phyloP scores from a whole-genome alignment of 2,888 invertebrate species.

The Ctena decussata region DNA sequence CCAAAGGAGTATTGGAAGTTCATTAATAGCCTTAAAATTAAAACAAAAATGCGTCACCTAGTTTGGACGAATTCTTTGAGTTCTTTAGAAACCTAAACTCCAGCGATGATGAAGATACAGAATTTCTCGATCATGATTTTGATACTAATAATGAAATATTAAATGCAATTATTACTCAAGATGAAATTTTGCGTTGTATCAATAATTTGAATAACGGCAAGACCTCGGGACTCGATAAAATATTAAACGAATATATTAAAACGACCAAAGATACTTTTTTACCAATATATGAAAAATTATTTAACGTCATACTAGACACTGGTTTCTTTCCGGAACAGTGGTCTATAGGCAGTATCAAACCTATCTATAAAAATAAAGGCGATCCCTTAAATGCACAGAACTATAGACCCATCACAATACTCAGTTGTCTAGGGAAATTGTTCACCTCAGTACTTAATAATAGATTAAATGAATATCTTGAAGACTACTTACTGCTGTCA shows the following conservation, averaged over 20 bases:
- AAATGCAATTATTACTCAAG: not conserved
- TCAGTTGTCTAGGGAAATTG: slow-evolving; percentile 12
- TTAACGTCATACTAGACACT: not conserved
- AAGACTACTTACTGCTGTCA: not conserved
- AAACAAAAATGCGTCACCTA: too few species aligned
- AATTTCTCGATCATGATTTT: too few species aligned
- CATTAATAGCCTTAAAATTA: too few species aligned
- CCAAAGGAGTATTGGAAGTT: too few species aligned
- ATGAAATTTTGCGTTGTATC: not conserved
- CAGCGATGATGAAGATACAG: too few species aligned
- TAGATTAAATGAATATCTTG: not conserved
- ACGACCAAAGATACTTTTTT: not conserved
- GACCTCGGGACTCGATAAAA: not conserved
- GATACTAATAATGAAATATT: not conserved
- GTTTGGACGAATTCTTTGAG: too few species aligned
- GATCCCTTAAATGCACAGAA: not conserved
- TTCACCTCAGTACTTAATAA: slow-evolving; percentile 15
- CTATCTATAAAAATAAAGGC: not conserved
- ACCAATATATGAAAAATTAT: not conserved
- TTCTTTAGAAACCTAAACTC: too few species aligned
- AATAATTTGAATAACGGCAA: not conserved
- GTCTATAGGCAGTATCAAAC: not conserved
- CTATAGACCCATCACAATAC: not conserved
- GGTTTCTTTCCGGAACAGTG: not conserved
- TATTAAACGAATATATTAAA: not conserved